Evolutionary conservation across 2,888 invertebrate species (phyloP).

Genomic region (Aphodius sticticus): DNA sequence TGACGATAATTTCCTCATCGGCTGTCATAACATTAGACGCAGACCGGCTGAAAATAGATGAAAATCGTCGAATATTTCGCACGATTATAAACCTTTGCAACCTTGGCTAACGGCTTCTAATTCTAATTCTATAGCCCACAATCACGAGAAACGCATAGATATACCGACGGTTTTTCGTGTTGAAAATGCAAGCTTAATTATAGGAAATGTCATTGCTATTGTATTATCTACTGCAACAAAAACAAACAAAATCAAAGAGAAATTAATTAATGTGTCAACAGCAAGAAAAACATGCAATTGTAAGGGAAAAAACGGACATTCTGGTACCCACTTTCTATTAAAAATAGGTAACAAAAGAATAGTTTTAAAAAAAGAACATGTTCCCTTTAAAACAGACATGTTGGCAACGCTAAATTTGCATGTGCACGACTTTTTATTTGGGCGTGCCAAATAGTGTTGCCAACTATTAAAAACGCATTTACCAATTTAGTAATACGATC

Average conservation of each 20-base stretch:
- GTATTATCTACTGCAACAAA: too few species aligned
- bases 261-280: too few species aligned
- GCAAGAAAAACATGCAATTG: background rate
- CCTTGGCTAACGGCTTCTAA: background rate
- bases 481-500: background rate
- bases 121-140: background rate
- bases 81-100: background rate
- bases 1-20: background rate
- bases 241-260: too few species aligned
- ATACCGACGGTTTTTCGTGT: background rate
- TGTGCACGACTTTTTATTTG: background rate
- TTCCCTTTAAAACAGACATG: background rate
- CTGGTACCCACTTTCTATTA: background rate
- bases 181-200: background rate
- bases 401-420: background rate
- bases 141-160: background rate
- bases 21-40: background rate
- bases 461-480: conserved; percentile 4
- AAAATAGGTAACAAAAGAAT: background rate
- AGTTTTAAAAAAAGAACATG: background rate
- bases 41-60: background rate
- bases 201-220: too few species aligned
- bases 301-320: background rate
- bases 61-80: background rate
- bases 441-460: background rate